Percentiles rank a stretch among this genome's conserved stretches.
phyloP scores from a whole-genome alignment of 37 sponge, comb jelly and placozoan species.

The Geodia barretti region DNA sequence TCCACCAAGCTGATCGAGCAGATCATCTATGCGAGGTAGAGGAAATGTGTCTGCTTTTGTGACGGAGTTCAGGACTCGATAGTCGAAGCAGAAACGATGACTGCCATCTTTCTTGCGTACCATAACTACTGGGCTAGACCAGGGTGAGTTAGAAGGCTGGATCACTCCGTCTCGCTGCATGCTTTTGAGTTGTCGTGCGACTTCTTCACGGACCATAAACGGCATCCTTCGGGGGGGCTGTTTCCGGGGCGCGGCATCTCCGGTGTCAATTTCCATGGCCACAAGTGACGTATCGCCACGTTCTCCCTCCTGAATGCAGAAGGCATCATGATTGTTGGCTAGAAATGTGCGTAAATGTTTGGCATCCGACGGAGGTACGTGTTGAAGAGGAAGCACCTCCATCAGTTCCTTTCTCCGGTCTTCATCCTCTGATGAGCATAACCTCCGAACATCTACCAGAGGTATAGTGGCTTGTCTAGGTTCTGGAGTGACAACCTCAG shows the following conservation, averaged over 20 bases:
- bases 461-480: background rate
- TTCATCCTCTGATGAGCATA: background rate
- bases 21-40: conserved; percentile 56
- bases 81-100: conserved; percentile 59
- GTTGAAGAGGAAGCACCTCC: background rate
- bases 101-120: conserved; percentile 63
- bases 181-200: conserved; percentile 40
- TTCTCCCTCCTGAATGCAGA: conserved; percentile 31
- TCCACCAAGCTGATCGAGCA: conserved; percentile 62
- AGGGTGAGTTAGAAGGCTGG: conserved; percentile 49
- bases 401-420: background rate
- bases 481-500: background rate
- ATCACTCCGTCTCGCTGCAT: conserved; percentile 64
- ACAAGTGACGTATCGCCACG: conserved; percentile 52
- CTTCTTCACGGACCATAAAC: conserved; percentile 51
- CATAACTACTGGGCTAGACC: conserved; percentile 69
- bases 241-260: conserved; percentile 13
- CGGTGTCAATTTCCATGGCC: conserved; percentile 54
- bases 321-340: conserved; percentile 26
- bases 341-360: background rate
- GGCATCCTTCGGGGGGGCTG: conserved; percentile 43
- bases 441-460: background rate
- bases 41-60: conserved; percentile 63
- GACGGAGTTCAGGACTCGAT: conserved; percentile 47
- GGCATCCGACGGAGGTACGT: background rate